phyloP scores from a whole-genome alignment of 2,797 vertebrate species.

The Discoglossus pictus region DNA sequence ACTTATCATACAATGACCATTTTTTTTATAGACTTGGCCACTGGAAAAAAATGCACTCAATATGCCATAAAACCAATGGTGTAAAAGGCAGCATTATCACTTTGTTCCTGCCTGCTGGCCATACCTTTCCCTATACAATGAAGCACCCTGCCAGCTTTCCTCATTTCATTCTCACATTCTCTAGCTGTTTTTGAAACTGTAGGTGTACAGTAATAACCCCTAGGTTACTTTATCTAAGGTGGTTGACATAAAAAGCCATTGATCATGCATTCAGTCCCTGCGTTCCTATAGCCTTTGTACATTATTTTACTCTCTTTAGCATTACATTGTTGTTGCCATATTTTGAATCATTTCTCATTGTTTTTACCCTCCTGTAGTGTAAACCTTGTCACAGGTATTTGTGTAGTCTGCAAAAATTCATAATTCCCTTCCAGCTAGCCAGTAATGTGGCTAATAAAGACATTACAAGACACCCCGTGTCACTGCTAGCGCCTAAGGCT shows the following conservation, averaged over 20 bases:
- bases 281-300: not conserved
- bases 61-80: too few relatives aligned
- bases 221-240: slow-evolving; percentile 1
- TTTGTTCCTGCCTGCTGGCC: not conserved
- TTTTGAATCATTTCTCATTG: slow-evolving; percentile 25
- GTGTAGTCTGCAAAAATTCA: slow-evolving; percentile 32
- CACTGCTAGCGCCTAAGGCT: slow-evolving; percentile 17
- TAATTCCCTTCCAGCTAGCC: slow-evolving; percentile 22
- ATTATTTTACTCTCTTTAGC: slow-evolving; percentile 1
- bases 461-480: slow-evolving; percentile 23
- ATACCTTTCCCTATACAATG: not conserved
- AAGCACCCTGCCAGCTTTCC: not conserved
- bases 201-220: slow-evolving; percentile 14
- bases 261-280: slow-evolving; percentile 6
- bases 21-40: too few relatives aligned
- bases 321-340: not conserved
- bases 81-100: too few relatives aligned
- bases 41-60: too few relatives aligned
- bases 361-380: slow-evolving; percentile 19
- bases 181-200: not conserved
- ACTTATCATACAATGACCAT: too few relatives aligned
- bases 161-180: not conserved
- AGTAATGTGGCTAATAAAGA: slow-evolving; percentile 22
- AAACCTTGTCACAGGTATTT: slow-evolving; percentile 4
- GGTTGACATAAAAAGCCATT: not conserved